Conservation (phyloP, 2,113 vertebrate species). For the Proteles cristata region DNA sequence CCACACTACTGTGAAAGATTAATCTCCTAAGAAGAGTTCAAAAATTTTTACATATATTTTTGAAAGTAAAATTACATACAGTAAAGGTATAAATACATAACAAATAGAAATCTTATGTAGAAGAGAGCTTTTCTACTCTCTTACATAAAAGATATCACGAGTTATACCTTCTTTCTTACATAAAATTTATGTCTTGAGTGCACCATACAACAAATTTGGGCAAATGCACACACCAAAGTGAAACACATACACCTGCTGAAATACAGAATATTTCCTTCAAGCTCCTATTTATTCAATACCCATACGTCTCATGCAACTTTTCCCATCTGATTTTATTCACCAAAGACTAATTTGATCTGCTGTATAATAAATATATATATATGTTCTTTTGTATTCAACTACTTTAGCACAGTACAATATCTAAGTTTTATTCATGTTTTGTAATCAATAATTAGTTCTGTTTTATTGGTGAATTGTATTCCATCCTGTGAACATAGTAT, state of each 20-base stretch:
- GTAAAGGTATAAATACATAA: not conserved
- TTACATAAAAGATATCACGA: not conserved
- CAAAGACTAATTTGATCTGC: not conserved
- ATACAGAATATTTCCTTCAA: not conserved
- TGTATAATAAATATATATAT: not conserved
- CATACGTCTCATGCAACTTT: not conserved
- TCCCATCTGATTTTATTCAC: not conserved
- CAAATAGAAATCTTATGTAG: not conserved
- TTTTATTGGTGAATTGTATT: not conserved
- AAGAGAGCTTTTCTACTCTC: not conserved
- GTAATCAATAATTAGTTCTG: not conserved
- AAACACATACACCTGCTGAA: not conserved
- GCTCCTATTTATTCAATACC: not conserved
- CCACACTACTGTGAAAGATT: not conserved
- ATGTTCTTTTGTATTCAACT: not conserved
- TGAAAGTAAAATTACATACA: not conserved
- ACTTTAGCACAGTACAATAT: not conserved
- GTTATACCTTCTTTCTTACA: not conserved
- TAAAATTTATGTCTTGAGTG: not conserved
- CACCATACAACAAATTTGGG: not conserved
- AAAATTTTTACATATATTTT: not conserved
- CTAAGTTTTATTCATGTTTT: not conserved
- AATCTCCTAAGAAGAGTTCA: not conserved
- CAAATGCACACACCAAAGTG: not conserved
- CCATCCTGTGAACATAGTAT: not conserved